Evolutionary conservation across 2,113 vertebrate genomes (phyloP).

Genomic region (Cardinalis cardinalis): DNA sequence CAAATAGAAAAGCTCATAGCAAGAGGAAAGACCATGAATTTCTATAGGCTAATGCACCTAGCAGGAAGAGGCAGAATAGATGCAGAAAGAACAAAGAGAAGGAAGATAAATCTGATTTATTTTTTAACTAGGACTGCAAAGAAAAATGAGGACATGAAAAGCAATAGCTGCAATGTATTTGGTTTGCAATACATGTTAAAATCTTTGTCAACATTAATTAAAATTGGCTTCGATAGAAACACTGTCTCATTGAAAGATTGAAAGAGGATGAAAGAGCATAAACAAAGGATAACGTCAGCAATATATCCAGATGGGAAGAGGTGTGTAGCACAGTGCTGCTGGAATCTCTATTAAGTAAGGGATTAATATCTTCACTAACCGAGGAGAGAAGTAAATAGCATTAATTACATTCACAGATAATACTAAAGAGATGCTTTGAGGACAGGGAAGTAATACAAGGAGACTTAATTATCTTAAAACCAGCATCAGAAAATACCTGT

Average conservation of each 20-base stretch:
- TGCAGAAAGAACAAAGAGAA: background rate
- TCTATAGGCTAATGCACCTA: background rate
- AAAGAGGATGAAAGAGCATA: constrained; percentile 45
- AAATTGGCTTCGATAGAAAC: constrained; percentile 3
- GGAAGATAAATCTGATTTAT: background rate
- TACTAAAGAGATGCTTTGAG: constrained; percentile 32
- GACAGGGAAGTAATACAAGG: background rate
- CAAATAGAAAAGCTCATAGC: background rate
- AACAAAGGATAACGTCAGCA: constrained; percentile 58
- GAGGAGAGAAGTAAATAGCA: constrained; percentile 42
- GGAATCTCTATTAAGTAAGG: constrained; percentile 51
- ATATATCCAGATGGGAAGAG: constrained; percentile 46
- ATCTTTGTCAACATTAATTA: constrained; percentile 61
- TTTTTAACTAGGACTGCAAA: background rate
- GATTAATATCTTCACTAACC: constrained; percentile 52
- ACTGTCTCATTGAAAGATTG: constrained; percentile 23
- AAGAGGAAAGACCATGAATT: background rate
- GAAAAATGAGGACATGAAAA: constrained; percentile 8
- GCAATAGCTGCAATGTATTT: constrained; percentile 26
- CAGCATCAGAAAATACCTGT: background rate
- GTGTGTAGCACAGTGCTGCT: background rate
- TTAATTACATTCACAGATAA: constrained; percentile 55
- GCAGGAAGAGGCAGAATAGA: background rate
- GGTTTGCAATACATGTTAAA: constrained; percentile 30
- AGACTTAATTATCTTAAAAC: constrained; percentile 26